A percentile compares a stretch with the other conserved stretches of the same genome.
Conservation (phyloP, 2,888 invertebrate species). For the Agrochola lychnidis region DNA sequence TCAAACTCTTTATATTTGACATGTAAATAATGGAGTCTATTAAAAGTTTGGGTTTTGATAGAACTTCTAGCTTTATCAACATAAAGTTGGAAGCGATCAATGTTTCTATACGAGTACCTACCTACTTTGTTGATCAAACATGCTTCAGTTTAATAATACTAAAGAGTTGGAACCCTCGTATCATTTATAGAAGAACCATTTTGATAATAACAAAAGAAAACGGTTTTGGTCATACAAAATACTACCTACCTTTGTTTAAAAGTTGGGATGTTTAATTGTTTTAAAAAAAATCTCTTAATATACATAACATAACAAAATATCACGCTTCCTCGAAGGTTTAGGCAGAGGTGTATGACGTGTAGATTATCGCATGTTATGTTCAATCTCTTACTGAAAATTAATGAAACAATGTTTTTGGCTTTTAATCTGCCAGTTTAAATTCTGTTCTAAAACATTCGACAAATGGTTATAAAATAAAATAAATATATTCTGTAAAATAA, state of each 20-base stretch:
- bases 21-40: constrained; percentile 51
- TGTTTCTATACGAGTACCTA: constrained; percentile 21
- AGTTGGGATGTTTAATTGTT: no score
- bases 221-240: not conserved
- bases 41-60: constrained; percentile 48
- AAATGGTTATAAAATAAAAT: not conserved
- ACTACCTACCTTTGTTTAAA: not conserved
- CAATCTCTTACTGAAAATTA: not conserved
- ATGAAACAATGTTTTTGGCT: no score
- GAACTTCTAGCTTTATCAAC: constrained; percentile 43
- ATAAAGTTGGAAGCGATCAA: constrained; percentile 43
- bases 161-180: not conserved
- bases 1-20: constrained; percentile 60
- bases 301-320: no score
- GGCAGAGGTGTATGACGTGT: not conserved
- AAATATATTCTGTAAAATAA: not conserved
- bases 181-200: not conserved
- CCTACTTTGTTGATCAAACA: constrained; percentile 5
- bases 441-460: not conserved
- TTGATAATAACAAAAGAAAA: not conserved
- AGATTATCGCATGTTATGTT: not conserved
- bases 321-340: no score
- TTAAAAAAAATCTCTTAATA: not conserved
- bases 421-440: not conserved
- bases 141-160: constrained; percentile 13